Evolutionary conservation across 2,797 vertebrate genomes (phyloP).

Genomic region (Meriones psammophilus): DNA sequence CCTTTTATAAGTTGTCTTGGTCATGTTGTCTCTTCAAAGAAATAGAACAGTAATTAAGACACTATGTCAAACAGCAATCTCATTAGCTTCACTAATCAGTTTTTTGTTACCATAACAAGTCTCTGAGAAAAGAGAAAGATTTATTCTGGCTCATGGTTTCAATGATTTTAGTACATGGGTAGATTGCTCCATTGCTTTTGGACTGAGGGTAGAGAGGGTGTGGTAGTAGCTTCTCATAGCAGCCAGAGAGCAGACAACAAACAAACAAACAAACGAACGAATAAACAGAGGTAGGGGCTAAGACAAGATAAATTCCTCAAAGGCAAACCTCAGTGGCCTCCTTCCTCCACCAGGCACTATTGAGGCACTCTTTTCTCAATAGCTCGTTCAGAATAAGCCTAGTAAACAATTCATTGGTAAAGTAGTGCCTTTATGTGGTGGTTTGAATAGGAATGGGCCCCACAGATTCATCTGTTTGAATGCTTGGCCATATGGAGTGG

Average conservation of each 20-base stretch:
- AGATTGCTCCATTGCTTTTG: neutral
- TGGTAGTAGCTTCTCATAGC: neutral
- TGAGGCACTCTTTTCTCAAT: neutral
- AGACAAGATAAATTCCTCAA: neutral
- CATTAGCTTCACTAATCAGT: neutral
- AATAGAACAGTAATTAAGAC: neutral
- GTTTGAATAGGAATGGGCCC: neutral
- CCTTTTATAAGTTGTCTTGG: neutral
- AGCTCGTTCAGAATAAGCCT: neutral
- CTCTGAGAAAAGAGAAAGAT: neutral
- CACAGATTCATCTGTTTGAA: neutral
- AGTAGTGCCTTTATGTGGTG: neutral
- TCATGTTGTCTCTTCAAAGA: neutral
- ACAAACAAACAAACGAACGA: too few species aligned
- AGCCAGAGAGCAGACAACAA: neutral
- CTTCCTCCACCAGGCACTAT: neutral
- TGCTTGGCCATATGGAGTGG: neutral
- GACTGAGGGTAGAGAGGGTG: neutral
- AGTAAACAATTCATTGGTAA: neutral
- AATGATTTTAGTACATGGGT: neutral
- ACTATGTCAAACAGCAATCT: neutral
- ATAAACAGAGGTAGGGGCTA: neutral
- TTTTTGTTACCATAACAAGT: neutral
- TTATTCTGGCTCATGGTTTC: neutral
- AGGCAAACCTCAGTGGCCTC: neutral